phyloP scores from a whole-genome alignment of 1,140 invertebrate genomes.

The Stegodyphus mimosarum region DNA sequence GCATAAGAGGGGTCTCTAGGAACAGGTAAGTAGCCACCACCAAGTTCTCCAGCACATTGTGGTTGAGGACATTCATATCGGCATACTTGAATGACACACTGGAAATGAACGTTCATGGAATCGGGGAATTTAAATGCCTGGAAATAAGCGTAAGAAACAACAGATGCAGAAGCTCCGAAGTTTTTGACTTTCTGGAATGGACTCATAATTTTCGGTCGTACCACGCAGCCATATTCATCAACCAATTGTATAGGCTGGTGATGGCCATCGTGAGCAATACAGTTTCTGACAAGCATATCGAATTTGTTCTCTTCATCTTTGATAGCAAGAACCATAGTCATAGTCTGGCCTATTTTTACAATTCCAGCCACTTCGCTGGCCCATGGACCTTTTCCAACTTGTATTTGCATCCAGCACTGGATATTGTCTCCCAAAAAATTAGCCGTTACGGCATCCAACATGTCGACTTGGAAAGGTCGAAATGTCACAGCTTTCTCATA shows the following conservation, averaged over 20 bases:
- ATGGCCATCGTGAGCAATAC: slow-evolving; percentile 93
- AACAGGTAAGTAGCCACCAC: slow-evolving; percentile 53
- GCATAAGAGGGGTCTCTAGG: slow-evolving; percentile 62
- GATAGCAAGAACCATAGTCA: slow-evolving; percentile 96
- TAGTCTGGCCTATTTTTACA: slow-evolving; percentile 94
- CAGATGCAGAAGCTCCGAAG: slow-evolving; percentile 90
- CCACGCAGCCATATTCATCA: slow-evolving; percentile 91
- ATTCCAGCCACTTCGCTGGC: slow-evolving; percentile 93
- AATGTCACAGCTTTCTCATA: slow-evolving; percentile 95
- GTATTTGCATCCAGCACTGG: slow-evolving; percentile 97
- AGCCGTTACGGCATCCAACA: slow-evolving; percentile 91
- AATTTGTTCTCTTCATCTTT: slow-evolving; percentile 96
- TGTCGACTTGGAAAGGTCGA: slow-evolving; percentile 89
- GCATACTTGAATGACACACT: slow-evolving; percentile 95
- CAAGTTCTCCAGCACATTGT: slow-evolving; percentile 62
- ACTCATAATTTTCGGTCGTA: slow-evolving; percentile 91
- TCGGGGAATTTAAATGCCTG: slow-evolving; percentile 97
- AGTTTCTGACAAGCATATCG: slow-evolving; percentile 94
- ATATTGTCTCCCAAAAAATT: slow-evolving; percentile 95
- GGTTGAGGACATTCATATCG: slow-evolving; percentile 91
- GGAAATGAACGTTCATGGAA: slow-evolving; percentile 97
- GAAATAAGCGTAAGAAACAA: slow-evolving; percentile 92
- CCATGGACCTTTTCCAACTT: slow-evolving; percentile 95
- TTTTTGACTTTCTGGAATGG: slow-evolving; percentile 95
- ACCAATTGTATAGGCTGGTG: slow-evolving; percentile 94